A percentile compares a stretch with the other conserved stretches of the same genome.
phyloP scores from a whole-genome alignment of 2,797 vertebrate genomes.

The Iguana delicatissima region DNA sequence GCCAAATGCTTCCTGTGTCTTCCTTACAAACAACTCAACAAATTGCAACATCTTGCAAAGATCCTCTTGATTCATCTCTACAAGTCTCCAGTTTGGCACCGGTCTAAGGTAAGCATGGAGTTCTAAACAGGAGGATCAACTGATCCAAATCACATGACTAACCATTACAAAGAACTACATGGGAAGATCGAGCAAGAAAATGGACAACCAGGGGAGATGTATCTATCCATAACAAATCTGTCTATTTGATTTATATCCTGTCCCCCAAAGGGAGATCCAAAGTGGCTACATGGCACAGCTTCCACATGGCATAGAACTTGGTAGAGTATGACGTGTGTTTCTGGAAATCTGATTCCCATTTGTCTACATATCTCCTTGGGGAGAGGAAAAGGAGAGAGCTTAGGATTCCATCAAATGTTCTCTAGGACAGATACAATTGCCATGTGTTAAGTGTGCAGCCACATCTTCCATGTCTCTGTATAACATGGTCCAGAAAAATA shows the following conservation, averaged over 20 bases:
- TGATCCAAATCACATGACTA: background rate
- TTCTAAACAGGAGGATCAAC: background rate
- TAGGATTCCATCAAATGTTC: conserved; percentile 18
- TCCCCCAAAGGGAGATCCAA: too few species aligned
- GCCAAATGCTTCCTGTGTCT: too few species aligned
- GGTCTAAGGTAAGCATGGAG: background rate
- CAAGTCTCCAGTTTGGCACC: background rate
- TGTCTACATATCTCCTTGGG: background rate
- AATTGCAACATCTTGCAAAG: background rate
- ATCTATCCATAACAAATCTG: too few species aligned
- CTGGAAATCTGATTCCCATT: background rate
- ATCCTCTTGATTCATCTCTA: background rate
- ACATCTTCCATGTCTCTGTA: conserved; percentile 31
- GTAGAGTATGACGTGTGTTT: background rate
- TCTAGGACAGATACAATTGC: conserved; percentile 23
- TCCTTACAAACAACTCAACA: background rate
- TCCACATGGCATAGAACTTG: background rate
- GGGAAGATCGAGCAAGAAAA: background rate
- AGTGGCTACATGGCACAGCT: background rate
- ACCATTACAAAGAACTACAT: background rate
- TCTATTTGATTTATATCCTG: background rate
- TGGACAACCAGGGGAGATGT: background rate
- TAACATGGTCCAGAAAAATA: conserved; percentile 24
- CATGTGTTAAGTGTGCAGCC: conserved; percentile 26
- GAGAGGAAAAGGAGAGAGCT: background rate